These are phyloP conservation scores for Cinclus cinclus DNA, from an alignment of 2,113 vertebrate species.

Conservation along the genomic window DNA sequence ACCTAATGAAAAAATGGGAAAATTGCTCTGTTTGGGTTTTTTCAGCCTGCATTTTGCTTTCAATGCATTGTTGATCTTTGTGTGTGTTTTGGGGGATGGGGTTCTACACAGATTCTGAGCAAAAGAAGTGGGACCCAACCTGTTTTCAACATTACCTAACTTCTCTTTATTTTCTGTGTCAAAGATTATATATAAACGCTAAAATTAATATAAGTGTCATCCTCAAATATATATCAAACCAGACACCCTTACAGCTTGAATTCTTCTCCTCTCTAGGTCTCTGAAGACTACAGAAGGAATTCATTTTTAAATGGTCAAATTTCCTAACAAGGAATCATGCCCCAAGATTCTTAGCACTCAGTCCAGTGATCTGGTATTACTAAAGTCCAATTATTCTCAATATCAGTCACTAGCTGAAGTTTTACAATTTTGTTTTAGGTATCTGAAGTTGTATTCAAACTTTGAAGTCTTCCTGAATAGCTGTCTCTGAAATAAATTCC, in stretches of 20 bases:
- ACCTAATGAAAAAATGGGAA: neutral
- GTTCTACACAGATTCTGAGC: neutral
- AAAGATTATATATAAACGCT: neutral
- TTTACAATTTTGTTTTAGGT: neutral
- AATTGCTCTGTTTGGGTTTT: neutral
- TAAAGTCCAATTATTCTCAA: neutral
- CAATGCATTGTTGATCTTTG: neutral
- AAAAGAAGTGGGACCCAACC: neutral
- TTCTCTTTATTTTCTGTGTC: neutral
- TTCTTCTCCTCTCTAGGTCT: neutral
- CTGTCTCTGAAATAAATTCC: neutral
- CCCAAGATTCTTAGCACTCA: neutral
- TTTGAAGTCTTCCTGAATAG: neutral
- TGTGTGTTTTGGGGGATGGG: accelerated
- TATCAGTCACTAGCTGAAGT: neutral
- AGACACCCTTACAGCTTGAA: neutral
- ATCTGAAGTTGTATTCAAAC: neutral
- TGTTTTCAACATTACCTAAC: neutral
- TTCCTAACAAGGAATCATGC: neutral
- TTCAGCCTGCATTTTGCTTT: neutral
- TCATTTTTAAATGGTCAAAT: neutral
- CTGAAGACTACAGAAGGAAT: neutral
- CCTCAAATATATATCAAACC: neutral
- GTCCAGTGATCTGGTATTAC: neutral
- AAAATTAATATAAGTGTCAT: neutral